Evolutionary conservation across 2,888 invertebrate genomes (phyloP), one percentile per base, ranked within the genome.

Genomic region (Acrobasis repandana): DNA sequence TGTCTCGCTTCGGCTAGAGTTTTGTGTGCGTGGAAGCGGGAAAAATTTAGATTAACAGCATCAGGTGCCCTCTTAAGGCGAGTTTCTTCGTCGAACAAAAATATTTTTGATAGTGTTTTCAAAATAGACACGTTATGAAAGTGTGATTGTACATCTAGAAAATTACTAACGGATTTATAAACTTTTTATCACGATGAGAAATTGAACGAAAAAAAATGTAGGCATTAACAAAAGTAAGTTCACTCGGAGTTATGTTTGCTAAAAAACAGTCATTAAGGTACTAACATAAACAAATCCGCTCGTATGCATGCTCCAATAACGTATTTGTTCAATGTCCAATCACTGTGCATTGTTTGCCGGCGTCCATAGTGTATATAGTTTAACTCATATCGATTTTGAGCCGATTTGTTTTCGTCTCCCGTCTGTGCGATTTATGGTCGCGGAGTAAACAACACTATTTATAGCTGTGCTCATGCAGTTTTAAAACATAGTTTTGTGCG

Each of bases 271-370:
- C 50, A 50, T 50, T 50, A 28, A 20, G 28, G 36, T 10, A 33
- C 15, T 38, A 9, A 10, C 16, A 54, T 36, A 54, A 36, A 38
- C 36, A 36, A 51, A 51, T 59, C 50, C 16, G 18, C 18, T 9
- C 28, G 38, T 51, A n/a, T 16, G n/a, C 20, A 15, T 16, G n/a
- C 20, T 15, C 52, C 47, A 9, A 46, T 52, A 51, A 33, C 34
- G 28, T 61, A 58, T 64, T 63, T 61, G 60, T 38, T 62, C 64
- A 66, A 65, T 68, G 67, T 67, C 66, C 66, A 69, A 71, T 74
- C 69, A 70, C 63, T 59, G 63, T 63, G 61, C 62, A 62, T 61
- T 61, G 52, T 48, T 58, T 61, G 61, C 51, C 54, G 47, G 15
- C 20, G 43, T 16, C 16, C 47, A 46, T 52, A 52, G 9, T 52